These are phyloP conservation scores for Athripsodes cinereus DNA, from an alignment of 2,888 invertebrate species.

Conservation along the genomic window DNA sequence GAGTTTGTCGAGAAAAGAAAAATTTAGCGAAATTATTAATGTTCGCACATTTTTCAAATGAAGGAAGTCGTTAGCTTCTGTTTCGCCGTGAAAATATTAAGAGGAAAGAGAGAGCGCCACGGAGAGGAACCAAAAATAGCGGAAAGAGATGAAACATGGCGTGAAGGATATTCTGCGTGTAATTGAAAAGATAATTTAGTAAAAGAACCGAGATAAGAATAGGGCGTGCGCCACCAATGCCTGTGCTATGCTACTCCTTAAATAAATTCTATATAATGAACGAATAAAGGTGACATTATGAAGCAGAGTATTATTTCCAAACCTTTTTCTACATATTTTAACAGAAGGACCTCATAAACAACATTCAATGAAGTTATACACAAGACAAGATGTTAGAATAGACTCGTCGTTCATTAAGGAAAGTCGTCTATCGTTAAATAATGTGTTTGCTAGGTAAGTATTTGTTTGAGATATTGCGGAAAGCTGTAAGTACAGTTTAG, in stretches of 20 bases:
- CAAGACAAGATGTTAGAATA: too few relatives aligned
- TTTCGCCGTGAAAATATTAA: conserved; percentile 4
- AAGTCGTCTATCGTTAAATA: too few relatives aligned
- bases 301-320: too few relatives aligned
- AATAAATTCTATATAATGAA: not conserved
- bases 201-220: conserved; percentile 3
- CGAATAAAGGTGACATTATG: too few relatives aligned
- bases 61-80: conserved; percentile 16
- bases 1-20: not conserved
- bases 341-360: too few relatives aligned
- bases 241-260: not conserved
- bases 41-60: conserved; percentile 13
- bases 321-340: too few relatives aligned
- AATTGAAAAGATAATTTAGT: conserved; percentile 18
- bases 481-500: too few relatives aligned
- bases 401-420: too few relatives aligned
- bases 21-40: conserved; percentile 11
- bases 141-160: conserved; percentile 2
- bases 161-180: conserved; percentile 7
- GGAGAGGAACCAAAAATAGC: not conserved
- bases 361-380: too few relatives aligned
- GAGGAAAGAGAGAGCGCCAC: not conserved
- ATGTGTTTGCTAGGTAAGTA: too few relatives aligned
- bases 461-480: too few relatives aligned
- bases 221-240: not conserved